Conservation (phyloP, 2,797 vertebrate genomes). For the Lerista edwardsae region DNA sequence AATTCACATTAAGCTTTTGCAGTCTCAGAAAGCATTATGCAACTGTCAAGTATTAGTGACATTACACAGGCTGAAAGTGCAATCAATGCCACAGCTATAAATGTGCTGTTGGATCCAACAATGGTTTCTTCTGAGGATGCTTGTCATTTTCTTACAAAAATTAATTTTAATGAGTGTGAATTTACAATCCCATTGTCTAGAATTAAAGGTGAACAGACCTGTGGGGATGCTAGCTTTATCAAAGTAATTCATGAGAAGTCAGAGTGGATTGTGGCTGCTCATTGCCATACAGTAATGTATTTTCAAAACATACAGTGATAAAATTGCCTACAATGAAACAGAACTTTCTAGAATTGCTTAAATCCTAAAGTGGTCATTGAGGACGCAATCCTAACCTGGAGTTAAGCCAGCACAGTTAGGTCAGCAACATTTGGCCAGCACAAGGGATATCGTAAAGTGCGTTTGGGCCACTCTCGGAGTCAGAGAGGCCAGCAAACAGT, state of each 20-base stretch:
- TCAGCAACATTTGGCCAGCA: too few relatives aligned
- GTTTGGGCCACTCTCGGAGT: too few relatives aligned
- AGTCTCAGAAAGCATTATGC: too few relatives aligned
- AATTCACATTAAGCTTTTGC: too few relatives aligned
- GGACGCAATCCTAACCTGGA: too few relatives aligned
- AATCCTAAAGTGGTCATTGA: not conserved
- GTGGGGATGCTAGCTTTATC: not conserved
- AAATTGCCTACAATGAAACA: not conserved
- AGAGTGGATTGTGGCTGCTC: not conserved
- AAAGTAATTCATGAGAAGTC: not conserved
- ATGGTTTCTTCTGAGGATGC: not conserved
- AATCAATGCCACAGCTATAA: not conserved
- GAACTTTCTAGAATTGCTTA: constrained; percentile 12
- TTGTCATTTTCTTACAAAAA: not conserved
- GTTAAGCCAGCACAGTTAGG: too few relatives aligned
- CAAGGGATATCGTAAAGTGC: too few relatives aligned
- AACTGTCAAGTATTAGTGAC: too few relatives aligned
- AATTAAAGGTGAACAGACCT: not conserved
- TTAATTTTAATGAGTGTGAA: not conserved
- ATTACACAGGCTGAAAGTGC: too few relatives aligned
- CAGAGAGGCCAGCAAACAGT: too few relatives aligned
- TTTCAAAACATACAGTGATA: not conserved
- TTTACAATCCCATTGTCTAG: not conserved
- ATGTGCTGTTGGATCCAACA: not conserved
- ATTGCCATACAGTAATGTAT: constrained; percentile 6